These are phyloP conservation scores for Triplophysa rosa DNA, from an alignment of 2,113 vertebrate species.

Conservation along the genomic window DNA sequence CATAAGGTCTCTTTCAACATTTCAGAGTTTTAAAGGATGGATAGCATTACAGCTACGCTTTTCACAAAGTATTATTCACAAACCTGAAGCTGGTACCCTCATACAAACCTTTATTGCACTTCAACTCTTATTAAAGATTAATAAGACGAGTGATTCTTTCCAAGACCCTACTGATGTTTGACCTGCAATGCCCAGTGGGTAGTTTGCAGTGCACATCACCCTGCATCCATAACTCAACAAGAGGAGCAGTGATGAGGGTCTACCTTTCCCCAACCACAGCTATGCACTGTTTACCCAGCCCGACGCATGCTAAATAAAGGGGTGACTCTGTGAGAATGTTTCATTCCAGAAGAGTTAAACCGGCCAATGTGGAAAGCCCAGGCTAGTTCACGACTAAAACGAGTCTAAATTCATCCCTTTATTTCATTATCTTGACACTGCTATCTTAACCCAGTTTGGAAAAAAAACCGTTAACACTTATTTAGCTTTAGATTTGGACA, in stretches of 20 bases:
- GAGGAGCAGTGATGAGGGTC: conserved; percentile 62
- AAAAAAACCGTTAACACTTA: not conserved
- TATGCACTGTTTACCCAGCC: conserved; percentile 68
- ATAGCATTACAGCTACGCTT: not conserved
- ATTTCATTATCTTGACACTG: not conserved
- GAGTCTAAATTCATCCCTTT: not conserved
- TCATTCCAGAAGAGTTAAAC: not conserved
- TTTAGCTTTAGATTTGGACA: not conserved
- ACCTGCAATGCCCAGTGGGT: conserved; percentile 38
- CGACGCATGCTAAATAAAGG: conserved; percentile 60
- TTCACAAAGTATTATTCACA: not conserved
- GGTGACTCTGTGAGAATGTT: conserved; percentile 42
- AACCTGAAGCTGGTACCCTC: not conserved
- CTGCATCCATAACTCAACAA: conserved; percentile 59
- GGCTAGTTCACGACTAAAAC: not conserved
- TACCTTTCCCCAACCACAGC: conserved; percentile 61
- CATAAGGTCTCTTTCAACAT: no score
- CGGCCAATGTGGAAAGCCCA: not conserved
- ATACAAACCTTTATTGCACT: conserved; percentile 12
- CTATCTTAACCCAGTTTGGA: not conserved
- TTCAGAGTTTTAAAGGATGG: not conserved
- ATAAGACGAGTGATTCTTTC: not conserved
- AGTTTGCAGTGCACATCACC: conserved; percentile 52
- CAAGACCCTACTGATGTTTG: conserved; percentile 7
- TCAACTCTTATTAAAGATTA: conserved; percentile 4